Percentiles rank a stretch among this genome's conserved stretches.
Evolutionary conservation across 2,797 vertebrate species (phyloP).

Genomic region (Gorsachius magnificus): DNA sequence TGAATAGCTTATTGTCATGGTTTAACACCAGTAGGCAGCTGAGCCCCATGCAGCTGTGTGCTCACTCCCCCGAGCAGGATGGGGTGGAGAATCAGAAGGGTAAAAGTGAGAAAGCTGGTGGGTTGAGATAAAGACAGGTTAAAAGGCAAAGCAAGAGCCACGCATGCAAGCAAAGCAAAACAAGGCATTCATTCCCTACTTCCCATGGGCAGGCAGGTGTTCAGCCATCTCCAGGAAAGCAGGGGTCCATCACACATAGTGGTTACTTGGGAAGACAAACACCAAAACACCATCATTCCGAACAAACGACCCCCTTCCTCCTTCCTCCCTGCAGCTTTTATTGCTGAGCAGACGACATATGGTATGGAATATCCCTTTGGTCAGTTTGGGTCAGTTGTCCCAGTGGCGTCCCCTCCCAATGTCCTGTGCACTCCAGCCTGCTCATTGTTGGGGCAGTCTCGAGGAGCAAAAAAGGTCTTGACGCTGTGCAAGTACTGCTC

Average conservation of each 20-base stretch:
- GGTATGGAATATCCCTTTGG: not conserved
- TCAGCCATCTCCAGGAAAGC: not conserved
- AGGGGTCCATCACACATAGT: not conserved
- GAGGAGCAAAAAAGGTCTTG: not conserved
- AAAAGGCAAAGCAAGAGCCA: not conserved
- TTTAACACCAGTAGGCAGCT: not conserved
- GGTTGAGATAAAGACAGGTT: not conserved
- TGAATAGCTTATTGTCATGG: not conserved
- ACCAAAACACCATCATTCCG: accelerated
- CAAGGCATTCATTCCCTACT: not conserved
- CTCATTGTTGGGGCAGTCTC: accelerated
- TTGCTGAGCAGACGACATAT: not conserved
- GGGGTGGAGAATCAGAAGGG: not conserved
- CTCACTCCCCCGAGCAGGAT: not conserved
- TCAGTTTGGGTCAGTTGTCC: not conserved
- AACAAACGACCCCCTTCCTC: accelerated
- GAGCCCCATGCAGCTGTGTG: not conserved
- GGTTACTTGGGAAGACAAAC: not conserved
- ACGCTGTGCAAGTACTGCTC: not conserved
- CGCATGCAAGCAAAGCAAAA: not conserved
- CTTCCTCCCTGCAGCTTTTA: not conserved
- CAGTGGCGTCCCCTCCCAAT: not conserved
- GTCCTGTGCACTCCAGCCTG: not conserved
- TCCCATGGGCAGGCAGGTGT: not conserved
- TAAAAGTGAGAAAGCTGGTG: not conserved